A percentile compares a stretch with the other conserved stretches of the same genome.
These are phyloP conservation scores for Pempheris klunzingeri DNA, from an alignment of 2,797 vertebrate species.

Conservation along the genomic window DNA sequence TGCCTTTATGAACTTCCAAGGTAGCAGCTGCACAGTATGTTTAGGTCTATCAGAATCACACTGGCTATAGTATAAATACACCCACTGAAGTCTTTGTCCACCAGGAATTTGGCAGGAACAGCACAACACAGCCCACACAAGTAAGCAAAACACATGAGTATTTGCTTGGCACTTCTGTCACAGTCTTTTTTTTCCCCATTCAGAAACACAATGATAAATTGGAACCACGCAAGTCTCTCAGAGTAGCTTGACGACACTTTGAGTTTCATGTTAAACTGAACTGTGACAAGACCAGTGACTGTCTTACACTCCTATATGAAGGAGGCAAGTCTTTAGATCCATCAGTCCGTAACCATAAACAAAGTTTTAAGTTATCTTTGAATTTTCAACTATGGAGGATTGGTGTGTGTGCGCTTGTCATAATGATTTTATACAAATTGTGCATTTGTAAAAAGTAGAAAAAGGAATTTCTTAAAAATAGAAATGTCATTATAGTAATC, in stretches of 20 bases:
- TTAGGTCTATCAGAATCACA: conserved; percentile 51
- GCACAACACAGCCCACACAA: conserved; percentile 56
- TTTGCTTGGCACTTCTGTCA: conserved; percentile 38
- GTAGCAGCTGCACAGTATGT: conserved; percentile 51
- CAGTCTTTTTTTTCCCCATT: conserved; percentile 22
- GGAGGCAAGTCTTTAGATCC: not conserved
- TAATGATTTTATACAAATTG: not conserved
- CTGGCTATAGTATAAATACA: conserved; percentile 60
- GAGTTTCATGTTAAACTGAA: not conserved
- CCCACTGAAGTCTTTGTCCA: conserved; percentile 63
- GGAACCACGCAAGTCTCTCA: not conserved
- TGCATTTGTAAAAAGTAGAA: too few relatives aligned
- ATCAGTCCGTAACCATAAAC: not conserved
- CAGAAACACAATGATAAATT: conserved; percentile 6
- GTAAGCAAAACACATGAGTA: conserved; percentile 38
- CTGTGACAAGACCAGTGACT: not conserved
- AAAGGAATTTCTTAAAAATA: too few relatives aligned
- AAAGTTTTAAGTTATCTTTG: not conserved
- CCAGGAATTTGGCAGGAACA: conserved; percentile 59
- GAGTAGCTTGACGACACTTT: not conserved
- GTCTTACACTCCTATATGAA: not conserved
- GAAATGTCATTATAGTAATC: not conserved
- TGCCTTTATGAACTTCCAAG: conserved; percentile 15
- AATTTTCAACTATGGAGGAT: not conserved
- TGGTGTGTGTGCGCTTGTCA: not conserved